These are phyloP conservation scores for Epirrhoe tristata DNA, from an alignment of 2,888 invertebrate genomes.

Conservation along the genomic window DNA sequence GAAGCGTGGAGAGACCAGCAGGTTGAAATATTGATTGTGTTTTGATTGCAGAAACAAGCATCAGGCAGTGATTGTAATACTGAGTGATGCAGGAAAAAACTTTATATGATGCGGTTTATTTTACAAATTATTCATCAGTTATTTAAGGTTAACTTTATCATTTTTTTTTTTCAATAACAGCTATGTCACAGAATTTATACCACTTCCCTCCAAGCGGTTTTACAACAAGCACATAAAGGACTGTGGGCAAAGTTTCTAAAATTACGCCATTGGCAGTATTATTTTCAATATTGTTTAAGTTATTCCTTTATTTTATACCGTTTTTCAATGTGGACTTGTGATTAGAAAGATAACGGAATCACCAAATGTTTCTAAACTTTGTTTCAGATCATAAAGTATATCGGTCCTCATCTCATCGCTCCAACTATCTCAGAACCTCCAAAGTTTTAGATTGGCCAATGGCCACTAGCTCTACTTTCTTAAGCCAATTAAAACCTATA, in stretches of 20 bases:
- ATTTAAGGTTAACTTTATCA: not conserved
- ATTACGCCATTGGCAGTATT: too few relatives aligned
- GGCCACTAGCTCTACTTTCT: too few relatives aligned
- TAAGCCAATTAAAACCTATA: not conserved
- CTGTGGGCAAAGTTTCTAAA: too few relatives aligned
- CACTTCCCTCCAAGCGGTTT: too few relatives aligned
- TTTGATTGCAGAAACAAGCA: constrained; percentile 15
- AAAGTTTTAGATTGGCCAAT: constrained; percentile 4
- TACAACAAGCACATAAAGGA: too few relatives aligned
- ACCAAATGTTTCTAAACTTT: not conserved
- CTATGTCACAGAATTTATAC: too few relatives aligned
- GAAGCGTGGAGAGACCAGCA: too few relatives aligned
- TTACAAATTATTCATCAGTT: constrained; percentile 5
- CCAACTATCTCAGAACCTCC: constrained; percentile 24
- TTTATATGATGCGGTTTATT: constrained; percentile 15
- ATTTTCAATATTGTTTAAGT: too few relatives aligned
- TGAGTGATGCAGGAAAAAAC: not conserved
- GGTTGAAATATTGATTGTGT: too few relatives aligned
- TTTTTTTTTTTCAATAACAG: too few relatives aligned
- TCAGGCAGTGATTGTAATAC: constrained; percentile 11
- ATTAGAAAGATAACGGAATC: not conserved
- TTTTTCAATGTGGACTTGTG: not conserved
- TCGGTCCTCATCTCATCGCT: constrained; percentile 20
- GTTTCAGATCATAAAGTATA: constrained; percentile 16
- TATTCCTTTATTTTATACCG: too few relatives aligned